These are phyloP conservation scores for Mellilla xanthometata DNA, from an alignment of 2,888 invertebrate species.

Conservation along the genomic window DNA sequence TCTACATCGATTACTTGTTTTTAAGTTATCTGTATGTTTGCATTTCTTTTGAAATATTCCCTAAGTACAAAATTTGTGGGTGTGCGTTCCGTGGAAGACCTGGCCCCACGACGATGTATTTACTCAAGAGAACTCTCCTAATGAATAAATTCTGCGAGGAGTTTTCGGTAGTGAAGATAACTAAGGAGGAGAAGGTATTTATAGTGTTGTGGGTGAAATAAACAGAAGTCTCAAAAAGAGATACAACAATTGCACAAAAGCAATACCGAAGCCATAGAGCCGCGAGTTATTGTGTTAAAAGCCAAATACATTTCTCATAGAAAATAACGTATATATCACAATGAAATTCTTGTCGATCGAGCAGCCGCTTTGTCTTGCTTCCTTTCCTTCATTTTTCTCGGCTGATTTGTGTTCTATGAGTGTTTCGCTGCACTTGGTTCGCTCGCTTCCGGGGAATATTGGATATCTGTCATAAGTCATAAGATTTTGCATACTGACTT, in stretches of 20 bases:
- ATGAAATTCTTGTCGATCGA: slow-evolving; percentile 68
- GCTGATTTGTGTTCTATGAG: slow-evolving; percentile 71
- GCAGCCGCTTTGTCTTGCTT: slow-evolving; percentile 65
- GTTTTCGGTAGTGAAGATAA: no score
- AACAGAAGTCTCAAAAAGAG: no score
- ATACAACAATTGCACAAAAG: slow-evolving; percentile 3
- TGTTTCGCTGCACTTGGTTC: slow-evolving; percentile 59
- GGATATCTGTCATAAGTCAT: slow-evolving; percentile 72
- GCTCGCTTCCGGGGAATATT: slow-evolving; percentile 59
- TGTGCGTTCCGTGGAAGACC: no score
- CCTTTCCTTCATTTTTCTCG: slow-evolving; percentile 58
- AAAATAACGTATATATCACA: slow-evolving; percentile 71
- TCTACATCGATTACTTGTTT: no score
- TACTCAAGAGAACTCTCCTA: no score
- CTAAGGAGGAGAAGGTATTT: no score
- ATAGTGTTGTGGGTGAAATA: no score
- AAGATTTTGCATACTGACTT: slow-evolving; percentile 62
- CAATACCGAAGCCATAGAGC: slow-evolving; percentile 32
- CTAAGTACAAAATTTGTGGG: no score
- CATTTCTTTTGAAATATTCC: no score
- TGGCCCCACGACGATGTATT: no score
- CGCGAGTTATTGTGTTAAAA: slow-evolving; percentile 58
- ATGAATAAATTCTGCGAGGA: no score
- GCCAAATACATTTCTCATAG: slow-evolving; percentile 62
- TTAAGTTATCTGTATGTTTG: no score